Base-by-base conservation (phyloP, 2,113 vertebrate genomes). In the Phocoena sinus region DNA sequence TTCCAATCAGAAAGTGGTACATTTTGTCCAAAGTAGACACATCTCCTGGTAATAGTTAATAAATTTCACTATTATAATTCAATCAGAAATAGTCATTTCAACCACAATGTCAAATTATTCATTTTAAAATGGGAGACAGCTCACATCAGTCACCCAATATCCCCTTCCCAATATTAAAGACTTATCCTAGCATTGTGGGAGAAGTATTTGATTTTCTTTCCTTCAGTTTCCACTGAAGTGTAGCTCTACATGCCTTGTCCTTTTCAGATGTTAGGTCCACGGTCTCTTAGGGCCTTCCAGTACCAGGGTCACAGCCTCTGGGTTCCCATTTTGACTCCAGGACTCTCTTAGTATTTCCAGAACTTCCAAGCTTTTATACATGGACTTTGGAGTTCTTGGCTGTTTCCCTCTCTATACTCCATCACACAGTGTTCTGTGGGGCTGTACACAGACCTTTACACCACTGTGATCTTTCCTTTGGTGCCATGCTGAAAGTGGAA, bases 1-100 rank as follows among this genome's bases (percentile, higher is more conserved):
- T 91, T 93, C 65, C 36, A 77, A 5, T 87, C 36, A 82, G 18
- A 73, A 95, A 87, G 20, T 83, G 33, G 25, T 41, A 88, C 4
- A 15, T 93, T 91, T 70, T 62, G 44, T 76, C n/a, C 47, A 90
- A 94, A 86, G 47, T 62, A 38, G 7, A 31, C 26, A 9, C 33
- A 33, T 56, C 21, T 86, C 53, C 67, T 50, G 9, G 44, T 60
- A 93, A 90, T 17, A 31, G 41, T 63, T 68, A 68, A 31, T 38
- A 93, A 10, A 53, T 76, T 95, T 88, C 60, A 95, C 33, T 67
- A 93, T 63, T 95, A 91, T 95, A 95, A 76, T 65, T 50, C 47
- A 91, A 91, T 31, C 6, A 50, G 10, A 85, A 77, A 87, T 58
- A 47, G 26, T 79, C 5, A 96, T 86, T 94, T 93, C 68, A 96